A percentile compares a stretch with the other conserved stretches of the same genome.
These are phyloP conservation scores for Clupea harengus DNA, from an alignment of 2,113 vertebrate genomes.

Conservation along the genomic window DNA sequence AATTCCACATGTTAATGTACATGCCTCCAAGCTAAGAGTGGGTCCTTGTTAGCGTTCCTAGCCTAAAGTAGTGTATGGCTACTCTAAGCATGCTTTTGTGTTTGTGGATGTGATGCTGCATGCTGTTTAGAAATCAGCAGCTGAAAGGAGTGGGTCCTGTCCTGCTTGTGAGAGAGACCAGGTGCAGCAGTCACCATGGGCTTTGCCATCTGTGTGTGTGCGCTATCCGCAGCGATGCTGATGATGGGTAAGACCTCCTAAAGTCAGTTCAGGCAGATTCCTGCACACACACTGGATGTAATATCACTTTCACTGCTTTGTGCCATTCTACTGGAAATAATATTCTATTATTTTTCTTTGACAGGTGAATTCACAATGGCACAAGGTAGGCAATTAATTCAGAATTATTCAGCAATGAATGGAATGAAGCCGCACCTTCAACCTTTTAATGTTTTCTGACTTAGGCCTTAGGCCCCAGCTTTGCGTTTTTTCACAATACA, in stretches of 20 bases:
- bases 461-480: no score
- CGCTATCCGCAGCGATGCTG: background rate
- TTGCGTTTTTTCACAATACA: no score
- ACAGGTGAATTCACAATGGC: background rate
- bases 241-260: background rate
- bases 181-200: background rate
- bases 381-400: background rate
- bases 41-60: no score
- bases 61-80: background rate
- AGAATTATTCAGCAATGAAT: no score
- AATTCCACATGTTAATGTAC: no score
- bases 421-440: no score
- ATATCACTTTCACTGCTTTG: background rate
- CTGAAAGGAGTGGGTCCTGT: slow-evolving; percentile 5
- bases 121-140: slow-evolving; percentile 23
- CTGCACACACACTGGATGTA: background rate
- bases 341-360: background rate
- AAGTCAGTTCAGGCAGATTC: background rate
- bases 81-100: background rate
- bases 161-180: background rate
- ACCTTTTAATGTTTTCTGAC: no score
- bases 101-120: background rate
- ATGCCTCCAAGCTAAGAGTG: no score
- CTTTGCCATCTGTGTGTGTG: background rate
- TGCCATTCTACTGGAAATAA: background rate